Evolutionary conservation across 2,888 invertebrate genomes (phyloP).

Genomic region (Fragum sueziense): DNA sequence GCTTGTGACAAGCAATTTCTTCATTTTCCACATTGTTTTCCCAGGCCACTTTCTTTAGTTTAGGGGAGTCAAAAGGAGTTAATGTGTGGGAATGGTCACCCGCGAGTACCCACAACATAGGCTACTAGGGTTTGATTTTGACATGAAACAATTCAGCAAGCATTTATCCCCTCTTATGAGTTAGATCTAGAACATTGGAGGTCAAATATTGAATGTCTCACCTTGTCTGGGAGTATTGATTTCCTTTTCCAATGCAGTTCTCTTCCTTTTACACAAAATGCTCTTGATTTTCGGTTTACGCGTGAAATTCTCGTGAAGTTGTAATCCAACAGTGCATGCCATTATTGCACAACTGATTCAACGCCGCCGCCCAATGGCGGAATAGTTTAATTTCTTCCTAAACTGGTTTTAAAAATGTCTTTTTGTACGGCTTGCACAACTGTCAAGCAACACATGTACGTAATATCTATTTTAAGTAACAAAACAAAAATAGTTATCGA

Average conservation of each 20-base stretch:
- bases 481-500: slow-evolving; percentile 22
- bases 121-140: no score
- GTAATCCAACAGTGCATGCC: slow-evolving; percentile 41
- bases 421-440: slow-evolving; percentile 50
- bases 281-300: background rate
- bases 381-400: slow-evolving; percentile 28
- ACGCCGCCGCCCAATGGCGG: slow-evolving; percentile 50
- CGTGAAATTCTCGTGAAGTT: slow-evolving; percentile 13
- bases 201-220: background rate
- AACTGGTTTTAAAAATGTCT: slow-evolving; percentile 8
- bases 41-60: no score
- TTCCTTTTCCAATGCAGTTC: background rate
- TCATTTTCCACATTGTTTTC: background rate
- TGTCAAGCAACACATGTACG: slow-evolving; percentile 30
- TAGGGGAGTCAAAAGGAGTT: no score
- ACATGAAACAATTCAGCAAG: no score
- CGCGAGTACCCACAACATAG: no score
- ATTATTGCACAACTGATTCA: slow-evolving; percentile 20
- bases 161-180: no score
- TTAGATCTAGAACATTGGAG: background rate
- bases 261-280: background rate
- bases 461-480: slow-evolving; percentile 51
- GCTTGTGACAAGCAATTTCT: background rate
- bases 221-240: background rate
- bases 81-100: no score